Conservation (phyloP, 2,888 invertebrate species). For the Alloscopus bannaensis region DNA sequence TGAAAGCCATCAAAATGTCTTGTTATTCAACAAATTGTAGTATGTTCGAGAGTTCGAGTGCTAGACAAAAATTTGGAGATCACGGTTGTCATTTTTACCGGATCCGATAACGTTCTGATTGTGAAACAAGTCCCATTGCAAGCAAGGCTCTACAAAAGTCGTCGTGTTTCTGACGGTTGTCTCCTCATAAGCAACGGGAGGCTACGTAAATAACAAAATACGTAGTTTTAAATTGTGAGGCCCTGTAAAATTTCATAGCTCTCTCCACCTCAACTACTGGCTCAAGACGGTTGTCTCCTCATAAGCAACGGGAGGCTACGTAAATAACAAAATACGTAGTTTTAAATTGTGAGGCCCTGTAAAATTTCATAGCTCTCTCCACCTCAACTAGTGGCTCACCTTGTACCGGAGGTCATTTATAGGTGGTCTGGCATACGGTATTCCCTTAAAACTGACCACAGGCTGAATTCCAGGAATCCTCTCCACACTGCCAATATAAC, state of each 20-base stretch:
- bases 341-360: too few relatives aligned
- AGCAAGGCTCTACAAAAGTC: constrained; percentile 58
- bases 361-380: too few relatives aligned
- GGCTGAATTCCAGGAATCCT: constrained; percentile 47
- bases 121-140: constrained; percentile 69
- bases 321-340: background rate
- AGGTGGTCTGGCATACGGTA: constrained; percentile 67
- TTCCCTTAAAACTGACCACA: constrained; percentile 59
- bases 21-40: too few relatives aligned
- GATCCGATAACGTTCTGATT: constrained; percentile 62
- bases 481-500: constrained; percentile 60
- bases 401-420: constrained; percentile 64
- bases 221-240: constrained; percentile 1
- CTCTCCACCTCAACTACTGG: too few relatives aligned
- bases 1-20: too few relatives aligned
- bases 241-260: too few relatives aligned
- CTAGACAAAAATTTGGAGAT: too few relatives aligned
- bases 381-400: too few relatives aligned
- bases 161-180: constrained; percentile 54
- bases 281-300: constrained; percentile 56
- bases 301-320: constrained; percentile 65
- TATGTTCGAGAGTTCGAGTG: too few relatives aligned
- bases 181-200: constrained; percentile 64
- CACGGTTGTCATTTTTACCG: too few relatives aligned
- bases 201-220: constrained; percentile 42